Percentiles rank a stretch among this genome's conserved stretches.
phyloP scores from a whole-genome alignment of 2,888 invertebrate species.

The Netelia fuscicornis region DNA sequence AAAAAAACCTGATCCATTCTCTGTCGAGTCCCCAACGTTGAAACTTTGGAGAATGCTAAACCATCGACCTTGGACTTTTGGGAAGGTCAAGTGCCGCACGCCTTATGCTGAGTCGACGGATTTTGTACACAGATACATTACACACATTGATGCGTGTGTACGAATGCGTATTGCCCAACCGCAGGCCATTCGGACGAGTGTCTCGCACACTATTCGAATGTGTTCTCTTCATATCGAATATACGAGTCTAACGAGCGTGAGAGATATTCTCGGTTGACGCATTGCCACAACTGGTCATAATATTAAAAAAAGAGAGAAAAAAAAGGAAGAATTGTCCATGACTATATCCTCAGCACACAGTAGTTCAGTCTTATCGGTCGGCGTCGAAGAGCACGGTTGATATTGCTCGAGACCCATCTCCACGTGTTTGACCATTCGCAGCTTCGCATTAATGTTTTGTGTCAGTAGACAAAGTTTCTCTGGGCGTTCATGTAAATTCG shows the following conservation, averaged over 20 bases:
- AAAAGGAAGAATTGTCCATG: background rate
- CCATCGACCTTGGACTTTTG: conserved; percentile 48
- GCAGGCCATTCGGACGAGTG: no score
- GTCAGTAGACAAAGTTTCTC: no score
- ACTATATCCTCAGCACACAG: background rate
- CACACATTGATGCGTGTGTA: background rate
- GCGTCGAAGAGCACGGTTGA: conserved; percentile 23
- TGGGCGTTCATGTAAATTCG: no score
- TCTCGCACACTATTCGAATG: no score
- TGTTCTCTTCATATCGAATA: no score
- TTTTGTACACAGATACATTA: background rate
- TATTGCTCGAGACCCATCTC: conserved; percentile 10
- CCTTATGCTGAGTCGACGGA: background rate
- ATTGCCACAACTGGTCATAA: background rate
- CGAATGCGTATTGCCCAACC: no score
- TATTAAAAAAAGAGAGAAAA: background rate
- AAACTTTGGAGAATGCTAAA: background rate
- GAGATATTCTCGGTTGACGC: no score
- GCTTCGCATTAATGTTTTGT: no score
- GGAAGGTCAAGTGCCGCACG: conserved; percentile 22
- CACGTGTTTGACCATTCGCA: conserved; percentile 5
- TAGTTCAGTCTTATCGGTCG: conserved; percentile 41
- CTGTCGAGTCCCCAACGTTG: no score
- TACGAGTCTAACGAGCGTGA: no score
- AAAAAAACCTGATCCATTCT: no score